Evolutionary conservation across 2,888 invertebrate species (phyloP).

Genomic region (Pristionchus japonicus): DNA sequence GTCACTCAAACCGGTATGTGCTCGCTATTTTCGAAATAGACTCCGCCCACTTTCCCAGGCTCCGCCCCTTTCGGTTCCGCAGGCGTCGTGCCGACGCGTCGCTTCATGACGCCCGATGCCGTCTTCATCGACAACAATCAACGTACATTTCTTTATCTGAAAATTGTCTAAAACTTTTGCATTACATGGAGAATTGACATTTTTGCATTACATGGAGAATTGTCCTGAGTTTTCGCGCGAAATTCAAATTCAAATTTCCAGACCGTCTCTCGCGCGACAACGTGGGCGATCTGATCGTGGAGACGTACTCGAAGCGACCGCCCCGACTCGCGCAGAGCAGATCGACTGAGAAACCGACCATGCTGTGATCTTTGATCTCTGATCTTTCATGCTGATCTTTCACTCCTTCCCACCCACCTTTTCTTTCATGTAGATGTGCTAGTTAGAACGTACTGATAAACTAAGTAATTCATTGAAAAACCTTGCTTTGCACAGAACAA

Average conservation of each 20-base stretch:
- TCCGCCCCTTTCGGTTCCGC: not conserved
- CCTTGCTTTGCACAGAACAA: too few species aligned
- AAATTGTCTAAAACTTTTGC: not conserved
- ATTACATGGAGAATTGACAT: not conserved
- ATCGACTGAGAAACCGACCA: too few species aligned
- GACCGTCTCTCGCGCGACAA: constrained; percentile 53
- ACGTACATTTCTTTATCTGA: too few species aligned
- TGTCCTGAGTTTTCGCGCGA: not conserved
- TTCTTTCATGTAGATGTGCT: not conserved
- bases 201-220: too few species aligned
- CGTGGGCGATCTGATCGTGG: constrained; percentile 57
- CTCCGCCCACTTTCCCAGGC: constrained; percentile 8
- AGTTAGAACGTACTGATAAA: not conserved
- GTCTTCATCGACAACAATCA: too few species aligned
- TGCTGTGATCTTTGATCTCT: constrained; percentile 34
- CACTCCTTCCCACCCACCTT: not conserved
- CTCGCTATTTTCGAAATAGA: not conserved
- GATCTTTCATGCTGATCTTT: constrained; percentile 8
- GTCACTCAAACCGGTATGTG: constrained; percentile 53
- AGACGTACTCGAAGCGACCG: constrained; percentile 55
- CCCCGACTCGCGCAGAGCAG: constrained; percentile 32
- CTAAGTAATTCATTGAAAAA: too few species aligned
- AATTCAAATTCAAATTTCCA: constrained; percentile 32
- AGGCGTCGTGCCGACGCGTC: not conserved
- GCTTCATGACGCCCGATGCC: constrained; percentile 16